Evolutionary conservation across 1,140 invertebrate genomes (phyloP), one percentile per base, ranked within the genome.

Genomic region (Micrasema longulum): DNA sequence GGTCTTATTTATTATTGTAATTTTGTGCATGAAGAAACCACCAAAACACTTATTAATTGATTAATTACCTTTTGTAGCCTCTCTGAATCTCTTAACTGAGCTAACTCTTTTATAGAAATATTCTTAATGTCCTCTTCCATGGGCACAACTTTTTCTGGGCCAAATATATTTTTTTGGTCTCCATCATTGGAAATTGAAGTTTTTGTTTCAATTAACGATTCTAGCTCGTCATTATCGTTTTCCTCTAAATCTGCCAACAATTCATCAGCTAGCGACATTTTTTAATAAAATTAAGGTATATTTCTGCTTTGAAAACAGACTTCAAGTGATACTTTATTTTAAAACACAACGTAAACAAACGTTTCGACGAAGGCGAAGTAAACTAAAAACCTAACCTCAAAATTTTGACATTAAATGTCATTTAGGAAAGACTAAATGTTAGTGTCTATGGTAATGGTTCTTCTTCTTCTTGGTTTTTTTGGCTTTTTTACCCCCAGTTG

Each of bases 241-340:
- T 97, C 95, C 83, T 98, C 96, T 38, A 98, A 89, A 89, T 98
- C 97, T 26, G 96, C 96, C 36, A 98, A 84, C 52, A 99, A 84
- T 86, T 98, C 96, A 79, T 99, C 97, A 0, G 96, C 96, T 74
- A 99, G 85, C 80, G 97, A 98, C 97, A 98, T 98, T 73, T 77
- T 79, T 63, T n/a, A n/a, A 31, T 31, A 7, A 31, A 31, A 31
- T 31, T 31, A 7, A 31, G 2, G 26, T 31, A 31, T 31, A 4
- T 31, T n/a, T n/a, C n/a, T n/a, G n/a, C n/a, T n/a, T n/a, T 31
- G 2, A 31, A 31, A 31, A 31, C 26, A 31, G n/a, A n/a, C n/a
- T n/a, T n/a, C n/a, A n/a, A n/a, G n/a, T n/a, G n/a, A 41, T 12
- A 2, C 1, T 41, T 41, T 41, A 47, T 16, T 5, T 14, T n/a